Evolutionary conservation across 2,888 invertebrate genomes (phyloP), one percentile per base, ranked within the genome.

Genomic region (Drosophila atripex): DNA sequence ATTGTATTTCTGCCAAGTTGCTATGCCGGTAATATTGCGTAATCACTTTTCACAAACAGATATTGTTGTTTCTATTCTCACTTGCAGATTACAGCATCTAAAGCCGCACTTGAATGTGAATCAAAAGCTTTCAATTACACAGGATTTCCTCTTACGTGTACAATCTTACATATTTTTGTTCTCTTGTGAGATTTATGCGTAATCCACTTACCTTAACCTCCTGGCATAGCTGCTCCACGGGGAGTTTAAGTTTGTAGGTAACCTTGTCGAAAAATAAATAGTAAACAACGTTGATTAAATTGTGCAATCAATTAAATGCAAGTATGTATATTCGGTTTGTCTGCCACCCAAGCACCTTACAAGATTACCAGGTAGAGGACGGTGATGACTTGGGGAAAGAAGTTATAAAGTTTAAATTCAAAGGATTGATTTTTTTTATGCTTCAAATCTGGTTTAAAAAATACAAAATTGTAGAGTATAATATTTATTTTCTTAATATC

Each of bases 161-260:
- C 3, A 32, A 9, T 12, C 23, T 35, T 52, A n/a, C 28, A 25
- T 23, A 12, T 9, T 23, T 18, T 56, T 57, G 21, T 16, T 0
- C 21, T 14, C 6, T 14, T 14, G 38, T 18, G 18, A 18, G 35
- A 35, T 12, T 25, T 41, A 47, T 35, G 52, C 49, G 28, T 50
- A 43, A 23, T 9, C 30, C 43, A 88, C 94, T 93, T 93, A 97
- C 98, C 93, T 95, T 93, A 64, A 98, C 95, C 93, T 97, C 97
- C 82, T 94, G 92, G 21, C 97, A 93, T 1, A 98, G 93, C 88
- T 97, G 94, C 4, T 96, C 95, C 87, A 95, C 95, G 0, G 95
- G 92, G 80, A 98, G 92, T 89, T 96, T 97, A 25, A 95, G 94
- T 88, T 95, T 96, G 78, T 94, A 95, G 49, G 95, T 85, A 35